Evolutionary conservation across 2,113 vertebrate species (phyloP).

Genomic region (Anoplopoma fimbria): DNA sequence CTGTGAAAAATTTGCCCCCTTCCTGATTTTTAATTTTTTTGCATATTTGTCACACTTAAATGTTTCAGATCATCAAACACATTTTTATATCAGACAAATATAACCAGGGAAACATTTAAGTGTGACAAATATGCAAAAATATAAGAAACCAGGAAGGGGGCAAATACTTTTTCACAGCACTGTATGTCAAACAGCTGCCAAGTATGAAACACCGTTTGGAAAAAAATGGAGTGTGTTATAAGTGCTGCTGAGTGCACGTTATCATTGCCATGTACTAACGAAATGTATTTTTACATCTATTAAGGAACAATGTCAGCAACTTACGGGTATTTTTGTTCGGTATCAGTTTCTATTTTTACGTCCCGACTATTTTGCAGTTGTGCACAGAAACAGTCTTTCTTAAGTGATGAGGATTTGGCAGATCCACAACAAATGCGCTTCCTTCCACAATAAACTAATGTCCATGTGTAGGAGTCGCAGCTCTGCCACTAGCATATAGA

Average conservation of each 20-base stretch:
- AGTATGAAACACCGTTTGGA: background rate
- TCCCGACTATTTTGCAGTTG: background rate
- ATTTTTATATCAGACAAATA: too few relatives aligned
- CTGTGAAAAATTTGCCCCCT: too few relatives aligned
- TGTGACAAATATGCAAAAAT: too few relatives aligned
- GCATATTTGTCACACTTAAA: too few relatives aligned
- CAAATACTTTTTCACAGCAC: too few relatives aligned
- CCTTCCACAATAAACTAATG: conserved; percentile 24
- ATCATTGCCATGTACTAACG: background rate
- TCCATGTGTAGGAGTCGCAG: conserved; percentile 50
- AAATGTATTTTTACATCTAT: background rate
- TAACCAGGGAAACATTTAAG: too few relatives aligned
- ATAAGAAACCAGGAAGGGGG: too few relatives aligned
- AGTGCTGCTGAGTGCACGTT: background rate
- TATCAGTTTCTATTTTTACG: background rate
- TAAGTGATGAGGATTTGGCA: conserved; percentile 15
- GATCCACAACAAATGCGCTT: conserved; percentile 12
- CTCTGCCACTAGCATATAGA: conserved; percentile 50
- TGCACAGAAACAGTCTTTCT: conserved; percentile 23
- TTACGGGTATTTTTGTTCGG: background rate
- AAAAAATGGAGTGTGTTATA: background rate
- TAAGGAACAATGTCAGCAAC: background rate
- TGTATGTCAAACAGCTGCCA: conserved; percentile 37
- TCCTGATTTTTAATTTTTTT: too few relatives aligned
- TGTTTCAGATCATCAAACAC: too few relatives aligned